These are phyloP conservation scores for Spinibarbus caldwelli DNA, from an alignment of 2,797 vertebrate species.

Conservation along the genomic window DNA sequence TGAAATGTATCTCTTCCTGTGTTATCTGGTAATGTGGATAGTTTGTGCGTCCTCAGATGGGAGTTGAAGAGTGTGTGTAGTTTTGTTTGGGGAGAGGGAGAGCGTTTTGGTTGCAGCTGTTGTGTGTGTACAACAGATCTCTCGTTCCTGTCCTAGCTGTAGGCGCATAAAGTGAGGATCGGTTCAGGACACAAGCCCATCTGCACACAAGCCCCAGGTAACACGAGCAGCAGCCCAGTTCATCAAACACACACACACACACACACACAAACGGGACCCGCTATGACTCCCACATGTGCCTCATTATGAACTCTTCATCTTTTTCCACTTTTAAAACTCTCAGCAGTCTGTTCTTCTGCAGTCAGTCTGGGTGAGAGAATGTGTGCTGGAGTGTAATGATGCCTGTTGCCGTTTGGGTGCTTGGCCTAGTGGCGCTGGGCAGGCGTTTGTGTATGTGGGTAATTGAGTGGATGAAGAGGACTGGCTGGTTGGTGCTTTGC, in stretches of 20 bases:
- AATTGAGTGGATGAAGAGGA: conserved; percentile 62
- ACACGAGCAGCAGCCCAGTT: conserved; percentile 68
- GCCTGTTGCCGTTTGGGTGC: conserved; percentile 55
- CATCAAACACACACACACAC: conserved; percentile 63
- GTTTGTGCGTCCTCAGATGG: conserved; percentile 27
- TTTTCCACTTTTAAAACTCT: conserved; percentile 58
- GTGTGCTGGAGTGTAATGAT: conserved; percentile 56
- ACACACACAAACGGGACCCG: conserved; percentile 47
- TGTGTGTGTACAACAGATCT: conserved; percentile 32
- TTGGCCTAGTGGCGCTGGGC: conserved; percentile 28
- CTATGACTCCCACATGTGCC: conserved; percentile 58
- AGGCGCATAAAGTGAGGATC: conserved; percentile 67
- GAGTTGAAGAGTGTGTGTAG: conserved; percentile 33
- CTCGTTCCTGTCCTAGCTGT: conserved; percentile 51
- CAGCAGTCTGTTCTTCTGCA: conserved; percentile 51
- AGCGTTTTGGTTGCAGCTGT: conserved; percentile 37
- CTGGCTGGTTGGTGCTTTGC: conserved; percentile 53
- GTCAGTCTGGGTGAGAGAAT: conserved; percentile 47
- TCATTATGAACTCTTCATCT: conserved; percentile 58
- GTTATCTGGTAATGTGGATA: conserved; percentile 38
- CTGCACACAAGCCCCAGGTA: conserved; percentile 81
- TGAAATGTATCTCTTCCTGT: conserved; percentile 38
- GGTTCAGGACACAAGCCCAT: conserved; percentile 72
- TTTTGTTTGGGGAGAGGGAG: conserved; percentile 37
- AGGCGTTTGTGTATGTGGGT: conserved; percentile 44